Evolutionary conservation across 2,113 vertebrate species (phyloP).

Genomic region (Herpetotheres cachinnans): DNA sequence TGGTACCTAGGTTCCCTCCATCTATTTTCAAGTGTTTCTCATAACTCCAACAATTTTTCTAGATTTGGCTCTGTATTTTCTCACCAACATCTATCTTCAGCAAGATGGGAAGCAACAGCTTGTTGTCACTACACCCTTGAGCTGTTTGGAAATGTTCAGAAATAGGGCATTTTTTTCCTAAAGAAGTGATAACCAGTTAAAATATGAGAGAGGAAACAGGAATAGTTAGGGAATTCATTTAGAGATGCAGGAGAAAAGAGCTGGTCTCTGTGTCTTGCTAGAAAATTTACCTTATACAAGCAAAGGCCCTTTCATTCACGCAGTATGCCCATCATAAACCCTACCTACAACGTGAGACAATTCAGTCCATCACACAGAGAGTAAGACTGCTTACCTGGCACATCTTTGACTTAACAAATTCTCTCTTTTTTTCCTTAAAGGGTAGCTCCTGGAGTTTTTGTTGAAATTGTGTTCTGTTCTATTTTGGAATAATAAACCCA

Average conservation of each 20-base stretch:
- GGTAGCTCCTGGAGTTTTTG: background rate
- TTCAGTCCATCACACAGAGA: background rate
- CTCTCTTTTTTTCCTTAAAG: background rate
- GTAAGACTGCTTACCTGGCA: background rate
- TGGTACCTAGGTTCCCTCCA: background rate
- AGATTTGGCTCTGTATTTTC: background rate
- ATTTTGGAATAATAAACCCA: background rate
- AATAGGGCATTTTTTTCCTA: background rate
- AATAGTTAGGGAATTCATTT: background rate
- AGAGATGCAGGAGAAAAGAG: background rate
- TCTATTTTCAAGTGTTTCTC: background rate
- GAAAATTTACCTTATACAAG: background rate
- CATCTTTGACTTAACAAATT: background rate
- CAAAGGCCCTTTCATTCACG: background rate
- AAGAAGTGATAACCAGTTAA: background rate
- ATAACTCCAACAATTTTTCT: background rate
- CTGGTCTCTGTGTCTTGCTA: background rate
- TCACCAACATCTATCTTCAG: background rate
- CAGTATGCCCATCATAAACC: background rate
- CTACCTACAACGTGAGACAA: background rate
- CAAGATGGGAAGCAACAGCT: background rate
- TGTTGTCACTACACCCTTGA: background rate
- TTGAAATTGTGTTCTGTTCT: background rate
- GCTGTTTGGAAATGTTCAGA: background rate
- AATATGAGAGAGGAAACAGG: background rate